These are phyloP conservation scores for Nysson spinosus DNA, from an alignment of 2,888 invertebrate genomes.

Conservation along the genomic window DNA sequence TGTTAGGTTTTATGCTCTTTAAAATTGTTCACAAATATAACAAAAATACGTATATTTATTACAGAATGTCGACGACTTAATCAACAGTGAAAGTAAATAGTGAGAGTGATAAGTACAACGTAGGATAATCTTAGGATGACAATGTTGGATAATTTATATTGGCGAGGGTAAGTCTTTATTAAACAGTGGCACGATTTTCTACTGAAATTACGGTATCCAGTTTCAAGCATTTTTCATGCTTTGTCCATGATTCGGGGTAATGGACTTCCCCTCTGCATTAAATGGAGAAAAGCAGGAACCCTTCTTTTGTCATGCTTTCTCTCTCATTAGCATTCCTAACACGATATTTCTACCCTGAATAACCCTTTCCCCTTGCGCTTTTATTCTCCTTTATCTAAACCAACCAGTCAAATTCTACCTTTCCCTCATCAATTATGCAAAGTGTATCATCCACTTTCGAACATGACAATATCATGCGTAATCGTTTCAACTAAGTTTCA, in stretches of 20 bases:
- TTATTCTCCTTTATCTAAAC: constrained; percentile 2
- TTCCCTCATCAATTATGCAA: constrained; percentile 22
- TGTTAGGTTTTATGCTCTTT: too few species aligned
- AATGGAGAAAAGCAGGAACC: constrained; percentile 23
- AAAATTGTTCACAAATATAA: too few species aligned
- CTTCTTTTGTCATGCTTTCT: constrained; percentile 26
- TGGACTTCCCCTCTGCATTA: constrained; percentile 28
- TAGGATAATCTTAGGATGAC: too few species aligned
- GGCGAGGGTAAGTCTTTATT: constrained; percentile 6
- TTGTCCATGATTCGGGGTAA: constrained; percentile 42
- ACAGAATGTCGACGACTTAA: too few species aligned
- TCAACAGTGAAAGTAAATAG: background rate
- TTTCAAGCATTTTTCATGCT: constrained; percentile 38
- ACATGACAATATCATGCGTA: too few species aligned
- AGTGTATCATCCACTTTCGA: too few species aligned
- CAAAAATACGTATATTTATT: too few species aligned
- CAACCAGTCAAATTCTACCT: background rate
- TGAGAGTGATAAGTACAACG: background rate
- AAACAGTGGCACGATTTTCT: constrained; percentile 16
- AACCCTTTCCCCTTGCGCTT: constrained; percentile 16
- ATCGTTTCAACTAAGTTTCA: too few species aligned
- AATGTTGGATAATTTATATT: constrained; percentile 16
- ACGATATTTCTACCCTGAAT: constrained; percentile 41
- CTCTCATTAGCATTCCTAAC: constrained; percentile 54
- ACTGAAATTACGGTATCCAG: constrained; percentile 33